These are phyloP conservation scores for Cataglyphis altisquamis DNA, from an alignment of 2,888 invertebrate genomes.

Conservation along the genomic window DNA sequence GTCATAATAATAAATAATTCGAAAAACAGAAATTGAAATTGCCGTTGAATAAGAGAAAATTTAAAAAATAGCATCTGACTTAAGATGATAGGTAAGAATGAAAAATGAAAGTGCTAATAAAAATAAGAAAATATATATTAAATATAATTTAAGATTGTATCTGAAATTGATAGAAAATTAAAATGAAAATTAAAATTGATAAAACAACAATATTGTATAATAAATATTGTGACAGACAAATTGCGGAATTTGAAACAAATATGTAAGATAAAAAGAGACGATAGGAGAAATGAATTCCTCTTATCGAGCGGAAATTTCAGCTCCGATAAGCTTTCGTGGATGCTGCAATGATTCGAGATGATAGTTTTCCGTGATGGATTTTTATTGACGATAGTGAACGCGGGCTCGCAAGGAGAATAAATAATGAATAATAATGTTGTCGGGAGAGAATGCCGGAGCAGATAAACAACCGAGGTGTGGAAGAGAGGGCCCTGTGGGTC, in stretches of 20 bases:
- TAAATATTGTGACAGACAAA: background rate
- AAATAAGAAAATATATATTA: background rate
- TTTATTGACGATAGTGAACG: background rate
- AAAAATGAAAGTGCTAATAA: background rate
- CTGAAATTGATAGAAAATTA: background rate
- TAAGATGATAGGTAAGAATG: background rate
- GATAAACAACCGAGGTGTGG: constrained; percentile 67
- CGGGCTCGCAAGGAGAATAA: constrained; percentile 42
- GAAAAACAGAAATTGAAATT: background rate
- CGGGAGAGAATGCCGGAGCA: constrained; percentile 35
- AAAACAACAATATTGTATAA: background rate
- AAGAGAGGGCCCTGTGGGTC: constrained; percentile 80
- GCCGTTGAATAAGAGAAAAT: background rate
- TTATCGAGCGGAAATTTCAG: background rate
- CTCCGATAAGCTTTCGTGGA: background rate
- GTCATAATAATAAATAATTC: constrained; percentile 26
- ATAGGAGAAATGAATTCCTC: background rate
- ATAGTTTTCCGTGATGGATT: background rate
- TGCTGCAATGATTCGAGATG: background rate
- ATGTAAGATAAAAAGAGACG: background rate
- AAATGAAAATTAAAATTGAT: background rate
- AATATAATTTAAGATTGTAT: background rate
- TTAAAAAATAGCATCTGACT: too few species aligned
- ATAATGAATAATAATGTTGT: constrained; percentile 45
- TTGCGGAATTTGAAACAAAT: background rate